phyloP scores from a whole-genome alignment of 2,888 invertebrate genomes.

The Caenorhabditis parvicauda region DNA sequence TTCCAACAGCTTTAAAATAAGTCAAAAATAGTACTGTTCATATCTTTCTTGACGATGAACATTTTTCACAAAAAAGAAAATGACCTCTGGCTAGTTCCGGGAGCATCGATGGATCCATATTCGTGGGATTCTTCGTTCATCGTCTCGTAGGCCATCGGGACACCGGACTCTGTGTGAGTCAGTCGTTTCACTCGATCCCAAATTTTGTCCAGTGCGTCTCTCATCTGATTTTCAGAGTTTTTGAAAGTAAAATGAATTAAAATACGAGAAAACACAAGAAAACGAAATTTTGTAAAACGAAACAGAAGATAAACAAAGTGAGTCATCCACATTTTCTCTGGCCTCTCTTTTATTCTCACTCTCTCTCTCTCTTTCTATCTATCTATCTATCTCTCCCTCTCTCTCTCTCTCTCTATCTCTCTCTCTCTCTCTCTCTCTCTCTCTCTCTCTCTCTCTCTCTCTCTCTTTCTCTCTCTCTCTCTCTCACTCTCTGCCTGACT shows the following conservation, averaged over 20 bases:
- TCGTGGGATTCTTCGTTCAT: not conserved
- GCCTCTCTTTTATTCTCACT: not conserved
- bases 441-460: slow-evolving; percentile 2
- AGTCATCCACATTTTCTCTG: not conserved
- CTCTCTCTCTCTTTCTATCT: slow-evolving; percentile 10
- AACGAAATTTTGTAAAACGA: not conserved
- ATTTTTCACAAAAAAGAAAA: too few species aligned
- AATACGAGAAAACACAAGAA: not conserved
- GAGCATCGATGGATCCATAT: not conserved
- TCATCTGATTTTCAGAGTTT: too few species aligned
- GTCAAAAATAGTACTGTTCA: too few species aligned
- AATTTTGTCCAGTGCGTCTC: too few species aligned
- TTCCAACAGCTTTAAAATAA: too few species aligned
- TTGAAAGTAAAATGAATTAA: not conserved
- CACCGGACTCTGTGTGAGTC: too few species aligned
- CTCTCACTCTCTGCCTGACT: not conserved
- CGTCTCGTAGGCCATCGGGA: not conserved
- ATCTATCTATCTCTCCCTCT: slow-evolving; percentile 9
- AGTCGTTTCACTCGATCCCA: too few species aligned
- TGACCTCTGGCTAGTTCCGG: not conserved
- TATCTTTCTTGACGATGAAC: too few species aligned
- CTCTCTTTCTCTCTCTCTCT: slow-evolving; percentile 2
- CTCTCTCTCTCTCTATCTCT: slow-evolving; percentile 4
- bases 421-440: slow-evolving; percentile 6
- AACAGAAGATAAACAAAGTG: not conserved